Percentiles rank a stretch among this genome's conserved stretches.
Conservation (phyloP, 2,797 vertebrate species). For the Arctocebus calabarensis region DNA sequence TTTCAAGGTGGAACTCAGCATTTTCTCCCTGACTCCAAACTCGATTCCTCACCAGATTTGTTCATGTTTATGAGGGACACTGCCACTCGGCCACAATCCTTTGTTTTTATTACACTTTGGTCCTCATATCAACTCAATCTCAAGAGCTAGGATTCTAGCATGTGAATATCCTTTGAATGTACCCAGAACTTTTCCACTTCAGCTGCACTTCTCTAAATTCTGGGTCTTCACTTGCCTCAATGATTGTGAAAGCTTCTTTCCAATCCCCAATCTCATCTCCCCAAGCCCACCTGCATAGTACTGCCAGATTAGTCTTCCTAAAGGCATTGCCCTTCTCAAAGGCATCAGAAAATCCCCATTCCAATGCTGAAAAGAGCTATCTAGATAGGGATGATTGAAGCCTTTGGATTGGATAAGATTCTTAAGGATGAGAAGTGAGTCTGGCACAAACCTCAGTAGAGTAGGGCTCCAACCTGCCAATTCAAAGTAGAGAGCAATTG, state of each 20-base stretch:
- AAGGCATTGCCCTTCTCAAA: neutral
- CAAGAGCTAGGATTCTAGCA: neutral
- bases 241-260: neutral
- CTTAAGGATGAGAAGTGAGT: neutral
- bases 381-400: neutral
- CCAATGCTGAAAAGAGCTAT: neutral
- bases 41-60: neutral
- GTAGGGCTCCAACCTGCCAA: neutral
- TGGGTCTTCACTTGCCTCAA: neutral
- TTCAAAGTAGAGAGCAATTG: neutral
- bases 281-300: neutral
- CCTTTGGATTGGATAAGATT: neutral
- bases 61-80: neutral
- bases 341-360: neutral
- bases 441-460: neutral
- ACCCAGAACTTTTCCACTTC: neutral
- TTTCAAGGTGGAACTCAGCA: neutral
- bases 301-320: neutral
- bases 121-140: neutral
- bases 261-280: neutral
- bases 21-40: neutral
- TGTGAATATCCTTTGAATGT: constrained; percentile 12
- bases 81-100: neutral
- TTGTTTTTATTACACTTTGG: neutral
- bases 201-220: neutral